These are phyloP conservation scores for Cephus nigrinus DNA, from an alignment of 2,888 invertebrate species.

Conservation along the genomic window DNA sequence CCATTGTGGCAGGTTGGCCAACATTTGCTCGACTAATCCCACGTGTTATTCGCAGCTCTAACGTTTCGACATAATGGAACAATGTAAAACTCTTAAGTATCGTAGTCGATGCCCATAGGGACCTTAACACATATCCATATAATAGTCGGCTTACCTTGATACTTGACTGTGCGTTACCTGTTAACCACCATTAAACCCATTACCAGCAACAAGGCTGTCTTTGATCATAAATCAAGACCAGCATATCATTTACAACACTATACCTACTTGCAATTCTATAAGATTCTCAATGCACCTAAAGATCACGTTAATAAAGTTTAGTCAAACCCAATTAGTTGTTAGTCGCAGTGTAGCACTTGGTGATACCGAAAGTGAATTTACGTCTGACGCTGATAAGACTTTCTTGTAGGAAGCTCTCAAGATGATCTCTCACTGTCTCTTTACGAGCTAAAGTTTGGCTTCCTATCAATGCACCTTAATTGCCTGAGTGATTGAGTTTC, in stretches of 20 bases:
- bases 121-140: not conserved
- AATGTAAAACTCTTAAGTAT: constrained; percentile 33
- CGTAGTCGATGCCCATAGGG: not conserved
- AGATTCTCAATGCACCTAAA: not conserved
- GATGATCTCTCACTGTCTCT: not conserved
- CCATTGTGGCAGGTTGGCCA: constrained; percentile 57
- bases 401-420: not conserved
- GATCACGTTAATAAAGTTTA: not conserved
- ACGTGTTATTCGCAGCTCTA: constrained; percentile 46
- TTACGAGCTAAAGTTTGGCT: not conserved
- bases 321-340: not conserved
- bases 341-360: not conserved
- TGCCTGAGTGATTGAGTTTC: not conserved
- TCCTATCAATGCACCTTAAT: not conserved
- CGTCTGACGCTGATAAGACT: not conserved
- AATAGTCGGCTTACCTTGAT: not conserved
- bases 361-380: not conserved
- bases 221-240: not conserved
- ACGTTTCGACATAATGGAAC: constrained; percentile 29
- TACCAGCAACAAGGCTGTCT: not conserved
- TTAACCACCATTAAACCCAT: not conserved
- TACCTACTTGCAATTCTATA: not conserved
- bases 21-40: constrained; percentile 57
- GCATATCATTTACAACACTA: not conserved
- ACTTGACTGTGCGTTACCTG: not conserved